Base-by-base conservation (phyloP, 2,797 vertebrate genomes). In the Poecilia velifera region DNA sequence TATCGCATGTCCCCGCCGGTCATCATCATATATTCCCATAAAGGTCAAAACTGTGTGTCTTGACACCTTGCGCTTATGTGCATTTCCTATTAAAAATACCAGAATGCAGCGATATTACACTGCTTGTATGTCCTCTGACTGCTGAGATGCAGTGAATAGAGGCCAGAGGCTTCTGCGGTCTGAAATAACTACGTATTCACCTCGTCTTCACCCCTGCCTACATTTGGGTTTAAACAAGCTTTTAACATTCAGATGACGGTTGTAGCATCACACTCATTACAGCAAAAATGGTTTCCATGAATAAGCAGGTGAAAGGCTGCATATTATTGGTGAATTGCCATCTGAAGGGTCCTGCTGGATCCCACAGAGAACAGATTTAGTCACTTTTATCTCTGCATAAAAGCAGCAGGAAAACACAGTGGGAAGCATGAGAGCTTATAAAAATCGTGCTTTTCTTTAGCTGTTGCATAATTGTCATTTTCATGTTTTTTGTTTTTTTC, bases 141-240 rank as follows among this genome's bases (percentile, higher is more conserved):
- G 83, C 73, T 0, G 16, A 75, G 73, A 55, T 78, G 73, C 53
- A 68, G 72, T 57, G 59, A 70, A 76, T 49, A 72, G 76, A 81
- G 79, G 68, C 81, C 81, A 82, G 77, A 79, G 46, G 71, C 84
- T 84, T 13, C 6, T 2, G 71, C 39, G 84, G 79, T 82, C 75
- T 73, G 74, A 53, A 83, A 39, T 82, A 76, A 82, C 77, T 74
- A 57, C 74, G 76, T 79, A 70, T 78, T 87, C 46, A 22, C 73
- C 59, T 66, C 39, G 79, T 83, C 46, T 66, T 79, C 85, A 74
- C 80, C 83, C 39, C 76, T 84, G 74, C 83, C 82, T 83, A 80
- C 78, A 75, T 84, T 84, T 78, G n/a, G 36, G 80, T 91, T 92
- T 90, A 90, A 92, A 91, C 80, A 77, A 87, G 89, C 88, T 89